phyloP scores from a whole-genome alignment of 2,888 invertebrate genomes.

The Epiblema foenella region DNA sequence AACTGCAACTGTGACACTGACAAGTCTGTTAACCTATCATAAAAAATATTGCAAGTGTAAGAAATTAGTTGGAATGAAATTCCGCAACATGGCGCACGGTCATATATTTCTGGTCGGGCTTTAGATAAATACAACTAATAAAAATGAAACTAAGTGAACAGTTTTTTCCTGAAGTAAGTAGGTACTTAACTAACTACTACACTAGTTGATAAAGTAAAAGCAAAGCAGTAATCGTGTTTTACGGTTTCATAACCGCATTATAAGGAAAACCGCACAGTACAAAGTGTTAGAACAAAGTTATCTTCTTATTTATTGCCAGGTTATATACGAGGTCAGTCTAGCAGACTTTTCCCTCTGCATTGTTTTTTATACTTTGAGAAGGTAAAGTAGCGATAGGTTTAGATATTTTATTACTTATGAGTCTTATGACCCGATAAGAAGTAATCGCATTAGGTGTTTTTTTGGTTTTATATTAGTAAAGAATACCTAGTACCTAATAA shows the following conservation, averaged over 20 bases:
- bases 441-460: no score
- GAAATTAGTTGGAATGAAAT: no score
- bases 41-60: no score
- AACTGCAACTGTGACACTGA: no score
- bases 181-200: not conserved
- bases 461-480: not conserved
- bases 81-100: no score
- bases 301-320: not conserved
- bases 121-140: no score
- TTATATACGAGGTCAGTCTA: not conserved
- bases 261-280: slow-evolving; percentile 17
- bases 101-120: no score
- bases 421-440: no score
- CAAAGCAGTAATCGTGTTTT: not conserved
- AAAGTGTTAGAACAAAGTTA: slow-evolving; percentile 3
- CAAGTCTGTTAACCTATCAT: no score
- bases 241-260: slow-evolving; percentile 9
- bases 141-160: no score
- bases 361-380: not conserved
- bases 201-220: not conserved
- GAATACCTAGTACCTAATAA: not conserved
- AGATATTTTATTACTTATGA: no score
- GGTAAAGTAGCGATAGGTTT: not conserved
- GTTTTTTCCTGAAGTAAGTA: not conserved
- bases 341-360: not conserved